Conservation (phyloP, 2,113 vertebrate genomes). For the Cavia porcellus region DNA sequence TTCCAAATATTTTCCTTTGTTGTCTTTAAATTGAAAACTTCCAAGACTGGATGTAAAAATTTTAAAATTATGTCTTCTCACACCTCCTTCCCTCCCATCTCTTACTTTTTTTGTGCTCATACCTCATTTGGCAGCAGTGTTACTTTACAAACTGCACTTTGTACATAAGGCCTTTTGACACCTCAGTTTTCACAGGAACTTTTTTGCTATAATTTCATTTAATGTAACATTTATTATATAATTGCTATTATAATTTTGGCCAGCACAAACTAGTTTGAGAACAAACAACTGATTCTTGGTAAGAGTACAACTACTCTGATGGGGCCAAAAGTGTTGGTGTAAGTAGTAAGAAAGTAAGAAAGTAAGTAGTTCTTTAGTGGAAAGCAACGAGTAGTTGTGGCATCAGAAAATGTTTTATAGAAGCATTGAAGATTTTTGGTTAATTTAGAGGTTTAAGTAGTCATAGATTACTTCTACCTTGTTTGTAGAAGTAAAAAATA, state of each 20-base stretch:
- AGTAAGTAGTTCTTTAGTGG: background rate
- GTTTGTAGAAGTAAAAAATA: conserved; percentile 7
- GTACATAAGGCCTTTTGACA: background rate
- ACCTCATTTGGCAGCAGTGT: conserved; percentile 16
- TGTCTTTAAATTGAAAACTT: background rate
- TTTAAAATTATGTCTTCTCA: background rate
- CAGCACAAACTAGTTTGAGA: conserved; percentile 3
- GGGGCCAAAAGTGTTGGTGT: background rate
- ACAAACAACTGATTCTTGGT: background rate
- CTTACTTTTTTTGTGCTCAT: conserved; percentile 21
- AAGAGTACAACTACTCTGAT: background rate
- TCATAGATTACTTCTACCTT: conserved; percentile 9
- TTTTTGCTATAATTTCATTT: conserved; percentile 18
- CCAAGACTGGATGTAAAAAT: background rate
- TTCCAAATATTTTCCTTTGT: background rate
- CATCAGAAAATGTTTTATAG: background rate
- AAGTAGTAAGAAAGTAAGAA: no score
- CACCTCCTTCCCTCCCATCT: no score
- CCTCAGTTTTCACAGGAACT: background rate
- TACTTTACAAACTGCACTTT: conserved; percentile 17
- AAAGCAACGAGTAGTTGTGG: background rate
- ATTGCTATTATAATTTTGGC: background rate
- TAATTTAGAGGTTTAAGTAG: conserved; percentile 13
- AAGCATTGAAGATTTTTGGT: background rate
- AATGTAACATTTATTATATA: background rate